Evolutionary conservation across 2,888 invertebrate species (phyloP).

Genomic region (Phytoseiulus persimilis): DNA sequence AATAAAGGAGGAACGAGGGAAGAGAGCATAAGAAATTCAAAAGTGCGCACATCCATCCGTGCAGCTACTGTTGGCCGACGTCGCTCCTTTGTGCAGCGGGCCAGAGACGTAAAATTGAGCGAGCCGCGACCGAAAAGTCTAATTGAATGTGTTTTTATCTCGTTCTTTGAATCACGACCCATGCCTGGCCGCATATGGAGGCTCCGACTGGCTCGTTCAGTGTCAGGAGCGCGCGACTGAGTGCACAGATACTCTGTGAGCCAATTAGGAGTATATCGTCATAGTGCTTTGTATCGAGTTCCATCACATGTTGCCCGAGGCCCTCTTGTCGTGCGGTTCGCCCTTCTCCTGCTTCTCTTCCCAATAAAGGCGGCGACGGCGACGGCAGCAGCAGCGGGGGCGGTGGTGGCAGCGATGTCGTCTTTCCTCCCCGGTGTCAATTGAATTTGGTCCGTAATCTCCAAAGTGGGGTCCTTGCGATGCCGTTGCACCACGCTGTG

Average conservation of each 20-base stretch:
- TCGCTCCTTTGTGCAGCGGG: not conserved
- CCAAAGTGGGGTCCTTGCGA: not conserved
- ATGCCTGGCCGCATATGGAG: not conserved
- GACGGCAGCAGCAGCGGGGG: too few relatives aligned
- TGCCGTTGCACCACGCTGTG: not conserved
- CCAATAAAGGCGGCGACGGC: not conserved
- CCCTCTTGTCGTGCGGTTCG: not conserved
- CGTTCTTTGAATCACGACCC: not conserved
- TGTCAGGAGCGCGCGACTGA: not conserved
- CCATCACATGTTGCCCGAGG: not conserved
- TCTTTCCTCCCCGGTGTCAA: not conserved
- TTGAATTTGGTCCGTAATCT: not conserved
- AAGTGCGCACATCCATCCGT: not conserved
- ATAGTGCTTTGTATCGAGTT: not conserved
- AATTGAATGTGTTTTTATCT: not conserved
- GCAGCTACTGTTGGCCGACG: not conserved
- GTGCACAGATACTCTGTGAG: not conserved
- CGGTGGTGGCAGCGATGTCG: not conserved
- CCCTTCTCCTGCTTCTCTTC: not conserved
- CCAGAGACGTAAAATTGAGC: not conserved
- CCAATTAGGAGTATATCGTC: not conserved
- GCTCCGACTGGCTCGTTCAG: not conserved
- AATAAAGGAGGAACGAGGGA: not conserved
- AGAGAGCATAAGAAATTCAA: not conserved
- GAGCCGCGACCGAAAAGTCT: not conserved